A percentile compares a stretch with the other conserved stretches of the same genome.
phyloP scores from a whole-genome alignment of 2,797 vertebrate genomes.

The Ptychobarbus kaznakovi region DNA sequence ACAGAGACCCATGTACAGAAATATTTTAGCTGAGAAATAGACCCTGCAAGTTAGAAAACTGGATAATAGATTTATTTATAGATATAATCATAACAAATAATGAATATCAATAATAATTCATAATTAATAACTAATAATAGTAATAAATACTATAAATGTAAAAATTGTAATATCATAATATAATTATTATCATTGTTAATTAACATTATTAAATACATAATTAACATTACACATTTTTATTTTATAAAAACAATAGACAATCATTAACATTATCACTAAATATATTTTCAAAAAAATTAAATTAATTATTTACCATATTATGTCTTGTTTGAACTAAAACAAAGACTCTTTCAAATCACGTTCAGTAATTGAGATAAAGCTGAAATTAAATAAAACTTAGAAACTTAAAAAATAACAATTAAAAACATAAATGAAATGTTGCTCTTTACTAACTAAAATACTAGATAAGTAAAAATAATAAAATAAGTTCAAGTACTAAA shows the following conservation, averaged over 20 bases:
- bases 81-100: background rate
- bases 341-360: background rate
- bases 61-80: background rate
- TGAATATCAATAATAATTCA: background rate
- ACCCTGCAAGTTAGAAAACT: background rate
- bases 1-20: background rate
- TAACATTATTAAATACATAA: background rate
- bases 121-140: background rate
- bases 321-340: background rate
- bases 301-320: background rate
- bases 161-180: background rate
- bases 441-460: too few relatives aligned
- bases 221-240: background rate
- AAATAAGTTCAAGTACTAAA: too few relatives aligned
- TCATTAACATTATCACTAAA: background rate
- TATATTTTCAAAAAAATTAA: background rate
- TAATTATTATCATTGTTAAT: background rate
- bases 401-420: too few relatives aligned
- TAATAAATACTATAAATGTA: background rate
- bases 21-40: background rate
- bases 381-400: too few relatives aligned
- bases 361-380: too few relatives aligned
- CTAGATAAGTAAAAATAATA: too few relatives aligned
- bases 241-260: background rate
- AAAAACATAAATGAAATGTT: too few relatives aligned